Conservation (phyloP, 2,113 vertebrate species). For the Cephalopholis sonnerati region DNA sequence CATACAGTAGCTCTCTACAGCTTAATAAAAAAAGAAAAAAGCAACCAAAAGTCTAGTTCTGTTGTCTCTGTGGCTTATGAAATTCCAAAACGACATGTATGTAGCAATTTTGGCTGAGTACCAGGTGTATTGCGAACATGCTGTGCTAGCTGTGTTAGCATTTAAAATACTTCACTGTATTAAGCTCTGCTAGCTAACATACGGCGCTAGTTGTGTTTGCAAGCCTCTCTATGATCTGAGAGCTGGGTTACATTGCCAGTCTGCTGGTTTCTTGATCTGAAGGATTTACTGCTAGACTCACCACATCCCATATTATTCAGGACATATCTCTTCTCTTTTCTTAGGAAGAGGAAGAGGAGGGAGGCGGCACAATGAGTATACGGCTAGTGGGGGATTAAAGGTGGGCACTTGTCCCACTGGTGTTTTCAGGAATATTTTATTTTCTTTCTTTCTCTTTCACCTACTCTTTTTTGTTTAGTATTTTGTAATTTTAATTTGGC, state of each 20-base stretch:
- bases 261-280: slow-evolving; percentile 64
- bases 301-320: slow-evolving; percentile 67
- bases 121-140: neutral
- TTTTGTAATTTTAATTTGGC: slow-evolving; percentile 84
- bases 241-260: slow-evolving; percentile 36
- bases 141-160: slow-evolving; percentile 1
- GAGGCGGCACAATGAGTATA: slow-evolving; percentile 34
- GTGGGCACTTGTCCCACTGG: slow-evolving; percentile 73
- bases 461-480: slow-evolving; percentile 76
- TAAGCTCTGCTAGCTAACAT: slow-evolving; percentile 29
- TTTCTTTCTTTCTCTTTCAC: slow-evolving; percentile 66
- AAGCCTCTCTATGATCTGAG: slow-evolving; percentile 58
- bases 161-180: slow-evolving; percentile 16
- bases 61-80: neutral
- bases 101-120: neutral
- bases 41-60: neutral
- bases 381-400: slow-evolving; percentile 65
- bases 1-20: neutral
- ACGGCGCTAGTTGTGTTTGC: slow-evolving; percentile 37
- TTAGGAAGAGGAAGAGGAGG: slow-evolving; percentile 19
- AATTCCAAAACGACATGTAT: neutral
- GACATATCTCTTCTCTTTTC: slow-evolving; percentile 63
- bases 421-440: slow-evolving; percentile 78
- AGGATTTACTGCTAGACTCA: slow-evolving; percentile 60
- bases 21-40: neutral